phyloP scores from a whole-genome alignment of 2,113 vertebrate genomes.

The Callorhinus ursinus region DNA sequence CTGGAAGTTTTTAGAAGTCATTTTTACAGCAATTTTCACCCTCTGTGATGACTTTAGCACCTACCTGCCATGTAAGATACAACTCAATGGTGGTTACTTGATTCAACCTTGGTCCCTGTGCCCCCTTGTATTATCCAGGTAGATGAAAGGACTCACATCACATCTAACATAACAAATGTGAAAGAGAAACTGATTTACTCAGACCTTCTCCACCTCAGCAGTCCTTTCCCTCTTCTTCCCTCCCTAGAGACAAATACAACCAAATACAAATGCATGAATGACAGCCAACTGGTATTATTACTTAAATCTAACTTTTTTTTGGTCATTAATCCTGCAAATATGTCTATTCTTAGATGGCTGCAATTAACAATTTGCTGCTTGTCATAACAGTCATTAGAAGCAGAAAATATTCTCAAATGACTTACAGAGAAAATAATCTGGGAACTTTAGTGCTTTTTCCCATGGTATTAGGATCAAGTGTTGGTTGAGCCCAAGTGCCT shows the following conservation, averaged over 20 bases:
- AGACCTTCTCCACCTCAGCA: neutral
- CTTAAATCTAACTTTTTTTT: constrained; percentile 59
- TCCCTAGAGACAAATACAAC: constrained; percentile 13
- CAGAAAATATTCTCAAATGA: constrained; percentile 53
- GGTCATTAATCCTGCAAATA: constrained; percentile 59
- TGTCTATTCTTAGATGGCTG: constrained; percentile 38
- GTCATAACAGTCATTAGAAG: constrained; percentile 59
- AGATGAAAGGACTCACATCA: neutral
- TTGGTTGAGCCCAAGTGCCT: neutral
- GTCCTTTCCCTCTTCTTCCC: neutral
- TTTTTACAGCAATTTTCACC: neutral
- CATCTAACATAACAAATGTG: neutral
- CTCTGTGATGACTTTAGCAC: neutral
- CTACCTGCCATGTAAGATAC: neutral
- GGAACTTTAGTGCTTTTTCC: neutral
- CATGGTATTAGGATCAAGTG: neutral
- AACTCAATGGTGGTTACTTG: neutral
- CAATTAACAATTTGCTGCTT: constrained; percentile 67
- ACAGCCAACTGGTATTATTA: neutral
- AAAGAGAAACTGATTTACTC: neutral
- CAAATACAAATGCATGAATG: neutral
- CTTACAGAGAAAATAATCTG: neutral
- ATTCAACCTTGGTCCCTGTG: neutral
- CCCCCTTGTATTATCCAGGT: neutral
- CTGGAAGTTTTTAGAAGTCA: constrained; percentile 1